Base-by-base conservation (phyloP, 2,113 vertebrate species). In the Leptodactylus fuscus region DNA sequence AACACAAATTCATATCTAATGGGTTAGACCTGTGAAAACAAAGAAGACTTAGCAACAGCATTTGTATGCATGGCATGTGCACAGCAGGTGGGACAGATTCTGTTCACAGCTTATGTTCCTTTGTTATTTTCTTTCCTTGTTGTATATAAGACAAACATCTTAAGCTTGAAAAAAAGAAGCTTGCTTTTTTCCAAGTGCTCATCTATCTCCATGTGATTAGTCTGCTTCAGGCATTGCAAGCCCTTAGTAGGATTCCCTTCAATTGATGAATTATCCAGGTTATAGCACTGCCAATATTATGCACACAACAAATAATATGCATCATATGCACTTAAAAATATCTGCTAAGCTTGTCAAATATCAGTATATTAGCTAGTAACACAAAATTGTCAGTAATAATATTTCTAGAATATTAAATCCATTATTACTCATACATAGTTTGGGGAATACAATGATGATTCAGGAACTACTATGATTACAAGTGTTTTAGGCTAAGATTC, bases 201-300 rank as follows among this genome's bases (percentile, higher is more conserved):
- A 69, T 34, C 65, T 34, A 36, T 69, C 65, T 36, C 32, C 18
- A 36, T 36, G 32, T 71, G 69, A 71, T 71, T 41, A 67, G 62
- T n/a, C 18, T 69, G 38, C 36, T 32, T 48, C 71, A 75, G n/a
- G 24, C n/a, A 32, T 32, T 46, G 13, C 62, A 82, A 8, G 7
- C 41, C 32, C 18, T 58, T 15, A 18, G n/a, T 22, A 18, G 18
- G 7, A 53, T 71, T 71, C 10, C 51, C 27, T 24, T 27, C 27
- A 49, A 73, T 73, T 53, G 34, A 83, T 83, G 69, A 46, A 53
- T 83, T 74, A 29, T 60, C 8, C n/a, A 13, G 13, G 24, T 27
- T 36, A 29, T 27, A 51, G 13, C 27, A 36, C 36, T 48, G 48
- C 34, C 22, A 73, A 60, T 74, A 16, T 5, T 27, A 44, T 20